Conservation (phyloP, 1,140 invertebrate species). For the Planococcus citri region DNA sequence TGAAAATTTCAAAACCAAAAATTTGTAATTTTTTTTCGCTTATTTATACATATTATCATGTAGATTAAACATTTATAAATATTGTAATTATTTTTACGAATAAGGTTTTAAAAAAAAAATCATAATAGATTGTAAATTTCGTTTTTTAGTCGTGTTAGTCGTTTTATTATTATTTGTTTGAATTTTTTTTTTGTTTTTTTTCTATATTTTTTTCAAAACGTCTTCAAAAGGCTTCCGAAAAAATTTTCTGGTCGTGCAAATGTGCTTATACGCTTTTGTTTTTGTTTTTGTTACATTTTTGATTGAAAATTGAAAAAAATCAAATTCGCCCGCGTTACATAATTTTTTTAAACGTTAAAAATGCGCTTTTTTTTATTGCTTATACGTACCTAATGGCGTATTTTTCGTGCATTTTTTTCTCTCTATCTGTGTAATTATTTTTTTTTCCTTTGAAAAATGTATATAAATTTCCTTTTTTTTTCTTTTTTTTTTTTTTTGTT, state of each 20-base stretch:
- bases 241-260: background rate
- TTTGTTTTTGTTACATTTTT: background rate
- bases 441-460: background rate
- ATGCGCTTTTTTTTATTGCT: background rate
- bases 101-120: background rate
- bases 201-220: background rate
- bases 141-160: constrained; percentile 3
- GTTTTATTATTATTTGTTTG: background rate
- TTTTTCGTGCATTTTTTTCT: background rate
- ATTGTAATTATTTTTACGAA: background rate
- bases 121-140: constrained; percentile 4
- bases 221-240: background rate
- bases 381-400: background rate
- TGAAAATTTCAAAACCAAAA: too few species aligned
- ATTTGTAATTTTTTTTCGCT: too few species aligned
- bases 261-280: background rate
- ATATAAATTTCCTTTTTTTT: background rate
- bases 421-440: background rate
- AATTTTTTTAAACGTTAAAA: background rate
- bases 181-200: background rate
- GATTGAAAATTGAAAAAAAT: background rate
- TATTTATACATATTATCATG: too few species aligned
- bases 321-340: background rate
- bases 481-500: background rate
- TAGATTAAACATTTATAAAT: background rate